Evolutionary conservation across 2,797 vertebrate species (phyloP).

Genomic region (Sebastes minor): DNA sequence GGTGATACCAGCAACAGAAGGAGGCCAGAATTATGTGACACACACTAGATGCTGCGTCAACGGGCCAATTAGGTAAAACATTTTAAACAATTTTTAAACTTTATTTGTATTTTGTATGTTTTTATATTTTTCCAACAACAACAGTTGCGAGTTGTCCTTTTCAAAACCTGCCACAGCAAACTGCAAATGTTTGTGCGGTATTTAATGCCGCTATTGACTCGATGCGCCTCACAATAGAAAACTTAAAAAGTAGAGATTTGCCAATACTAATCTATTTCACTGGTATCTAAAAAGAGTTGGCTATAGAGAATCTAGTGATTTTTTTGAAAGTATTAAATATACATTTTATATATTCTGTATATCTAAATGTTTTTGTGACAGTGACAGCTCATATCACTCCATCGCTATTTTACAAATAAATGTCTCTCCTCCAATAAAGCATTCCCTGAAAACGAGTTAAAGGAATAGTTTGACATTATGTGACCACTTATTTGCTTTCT

Average conservation of each 20-base stretch:
- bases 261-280: constrained; percentile 60
- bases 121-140: constrained; percentile 76
- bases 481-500: not conserved
- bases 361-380: constrained; percentile 71
- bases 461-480: constrained; percentile 1
- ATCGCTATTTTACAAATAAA: constrained; percentile 41
- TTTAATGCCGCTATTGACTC: constrained; percentile 45
- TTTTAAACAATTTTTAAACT: constrained; percentile 72
- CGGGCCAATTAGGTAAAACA: constrained; percentile 60
- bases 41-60: constrained; percentile 35
- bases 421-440: constrained; percentile 31
- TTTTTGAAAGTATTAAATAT: constrained; percentile 66
- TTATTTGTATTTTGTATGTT: constrained; percentile 84
- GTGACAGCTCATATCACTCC: constrained; percentile 61
- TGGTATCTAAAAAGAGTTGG: constrained; percentile 55
- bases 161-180: constrained; percentile 52
- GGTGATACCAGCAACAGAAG: constrained; percentile 70
- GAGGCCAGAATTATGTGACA: constrained; percentile 42
- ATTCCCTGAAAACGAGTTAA: not conserved
- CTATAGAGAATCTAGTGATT: constrained; percentile 47
- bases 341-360: constrained; percentile 78
- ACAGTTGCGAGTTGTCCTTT: constrained; percentile 57
- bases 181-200: constrained; percentile 39
- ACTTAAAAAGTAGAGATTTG: constrained; percentile 51
- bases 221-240: constrained; percentile 46